These are phyloP conservation scores for Scaptodrosophila latifasciaeformis DNA, from an alignment of 2,888 invertebrate genomes.

Conservation along the genomic window DNA sequence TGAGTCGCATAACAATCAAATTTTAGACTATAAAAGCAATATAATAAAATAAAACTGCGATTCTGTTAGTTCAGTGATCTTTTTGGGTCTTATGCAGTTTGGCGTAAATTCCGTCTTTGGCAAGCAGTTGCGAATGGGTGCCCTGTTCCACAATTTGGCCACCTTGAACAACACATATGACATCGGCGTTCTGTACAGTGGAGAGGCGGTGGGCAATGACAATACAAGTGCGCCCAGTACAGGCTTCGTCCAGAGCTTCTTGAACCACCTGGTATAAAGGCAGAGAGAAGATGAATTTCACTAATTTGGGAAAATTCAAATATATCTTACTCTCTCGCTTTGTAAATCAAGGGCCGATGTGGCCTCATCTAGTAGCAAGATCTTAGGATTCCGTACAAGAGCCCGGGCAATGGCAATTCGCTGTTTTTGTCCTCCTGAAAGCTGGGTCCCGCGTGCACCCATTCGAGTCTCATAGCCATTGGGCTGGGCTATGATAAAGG, in stretches of 20 bases:
- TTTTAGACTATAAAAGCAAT: no score
- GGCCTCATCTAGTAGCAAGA: constrained; percentile 85
- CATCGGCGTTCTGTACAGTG: constrained; percentile 88
- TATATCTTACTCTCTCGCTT: constrained; percentile 76
- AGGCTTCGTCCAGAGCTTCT: constrained; percentile 88
- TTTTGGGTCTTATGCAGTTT: constrained; percentile 80
- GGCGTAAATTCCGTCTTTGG: constrained; percentile 80
- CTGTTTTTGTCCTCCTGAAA: constrained; percentile 92
- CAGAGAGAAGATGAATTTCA: background rate
- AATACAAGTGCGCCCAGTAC: constrained; percentile 87
- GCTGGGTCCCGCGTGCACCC: constrained; percentile 85
- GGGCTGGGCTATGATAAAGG: constrained; percentile 84
- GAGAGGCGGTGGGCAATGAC: constrained; percentile 91
- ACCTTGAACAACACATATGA: constrained; percentile 87
- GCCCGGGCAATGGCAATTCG: constrained; percentile 89
- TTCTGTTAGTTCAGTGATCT: constrained; percentile 27
- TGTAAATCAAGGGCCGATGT: constrained; percentile 87
- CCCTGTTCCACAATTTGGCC: constrained; percentile 87
- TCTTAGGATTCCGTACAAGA: constrained; percentile 83
- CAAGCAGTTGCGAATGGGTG: constrained; percentile 84
- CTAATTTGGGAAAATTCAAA: background rate
- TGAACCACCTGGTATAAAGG: constrained; percentile 80
- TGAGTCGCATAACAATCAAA: no score
- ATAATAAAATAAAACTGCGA: background rate
- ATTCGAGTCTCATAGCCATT: constrained; percentile 85